Conservation (phyloP, 2,888 invertebrate genomes). For the Patella depressa region DNA sequence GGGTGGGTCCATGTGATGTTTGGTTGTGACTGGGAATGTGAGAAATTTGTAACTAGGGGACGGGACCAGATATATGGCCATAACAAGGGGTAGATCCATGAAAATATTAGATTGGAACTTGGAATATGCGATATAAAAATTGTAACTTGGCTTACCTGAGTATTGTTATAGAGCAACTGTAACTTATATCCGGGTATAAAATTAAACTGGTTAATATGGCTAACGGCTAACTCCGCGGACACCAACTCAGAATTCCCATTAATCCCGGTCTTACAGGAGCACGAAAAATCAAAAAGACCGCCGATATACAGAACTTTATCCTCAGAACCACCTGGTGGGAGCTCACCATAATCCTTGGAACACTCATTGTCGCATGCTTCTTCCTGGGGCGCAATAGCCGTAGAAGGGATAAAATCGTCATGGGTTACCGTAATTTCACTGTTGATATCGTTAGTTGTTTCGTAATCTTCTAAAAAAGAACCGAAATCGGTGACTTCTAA, state of each 20-base stretch:
- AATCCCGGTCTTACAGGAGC: background rate
- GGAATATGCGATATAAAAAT: too few relatives aligned
- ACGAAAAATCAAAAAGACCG: background rate
- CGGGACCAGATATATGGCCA: too few relatives aligned
- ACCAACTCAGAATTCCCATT: background rate
- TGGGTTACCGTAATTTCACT: background rate
- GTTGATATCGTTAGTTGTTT: background rate
- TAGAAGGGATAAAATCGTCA: background rate
- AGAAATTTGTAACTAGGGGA: too few relatives aligned
- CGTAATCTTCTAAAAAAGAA: background rate
- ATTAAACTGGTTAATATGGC: background rate
- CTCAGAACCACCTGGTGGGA: background rate
- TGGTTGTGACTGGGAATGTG: too few relatives aligned
- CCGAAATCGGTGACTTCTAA: background rate
- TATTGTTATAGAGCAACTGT: background rate
- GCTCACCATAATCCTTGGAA: background rate
- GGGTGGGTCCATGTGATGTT: too few relatives aligned
- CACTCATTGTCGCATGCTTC: background rate
- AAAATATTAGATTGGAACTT: too few relatives aligned
- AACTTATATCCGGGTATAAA: slow-evolving; percentile 3
- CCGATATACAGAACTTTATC: background rate
- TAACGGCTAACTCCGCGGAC: background rate
- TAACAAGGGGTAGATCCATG: too few relatives aligned
- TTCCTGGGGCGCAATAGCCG: background rate
- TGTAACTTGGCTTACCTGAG: background rate